phyloP scores from a whole-genome alignment of 2,113 vertebrate genomes.

The Malaclemys terrapin region DNA sequence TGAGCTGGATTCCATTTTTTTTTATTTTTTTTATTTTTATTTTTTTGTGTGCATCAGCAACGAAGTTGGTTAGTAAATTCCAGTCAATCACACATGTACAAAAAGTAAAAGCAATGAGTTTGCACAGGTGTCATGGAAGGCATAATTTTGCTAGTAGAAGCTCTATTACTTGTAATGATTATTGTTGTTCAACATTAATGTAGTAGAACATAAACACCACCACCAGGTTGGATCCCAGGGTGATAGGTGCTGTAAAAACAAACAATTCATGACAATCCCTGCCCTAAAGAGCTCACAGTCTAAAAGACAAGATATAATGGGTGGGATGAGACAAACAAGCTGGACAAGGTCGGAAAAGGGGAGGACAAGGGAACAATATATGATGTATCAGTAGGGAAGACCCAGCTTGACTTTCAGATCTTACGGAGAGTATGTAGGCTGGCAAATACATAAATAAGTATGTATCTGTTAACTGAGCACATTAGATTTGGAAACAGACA shows the following conservation, averaged over 20 bases:
- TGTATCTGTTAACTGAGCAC: not conserved
- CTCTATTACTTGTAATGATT: not conserved
- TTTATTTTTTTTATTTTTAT: not conserved
- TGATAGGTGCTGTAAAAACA: not conserved
- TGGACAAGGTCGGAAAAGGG: not conserved
- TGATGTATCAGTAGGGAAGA: not conserved
- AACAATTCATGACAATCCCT: not conserved
- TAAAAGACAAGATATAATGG: not conserved
- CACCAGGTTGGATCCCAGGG: not conserved
- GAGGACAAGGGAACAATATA: not conserved
- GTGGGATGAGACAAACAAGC: not conserved
- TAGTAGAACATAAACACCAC: not conserved
- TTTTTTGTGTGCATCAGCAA: not conserved
- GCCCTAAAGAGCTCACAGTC: not conserved
- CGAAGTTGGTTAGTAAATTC: not conserved
- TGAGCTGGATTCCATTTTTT: not conserved
- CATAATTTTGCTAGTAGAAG: not conserved
- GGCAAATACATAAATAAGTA: not conserved
- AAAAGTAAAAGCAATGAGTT: not conserved
- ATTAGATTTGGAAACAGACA: not conserved
- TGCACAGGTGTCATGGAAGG: rapidly evolving
- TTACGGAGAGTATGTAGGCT: not conserved
- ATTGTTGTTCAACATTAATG: not conserved
- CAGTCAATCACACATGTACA: not conserved
- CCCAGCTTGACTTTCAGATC: not conserved